A percentile compares a stretch with the other conserved stretches of the same genome.
Evolutionary conservation across 2,797 vertebrate genomes (phyloP).

Genomic region (Eurystomus glaucurus): DNA sequence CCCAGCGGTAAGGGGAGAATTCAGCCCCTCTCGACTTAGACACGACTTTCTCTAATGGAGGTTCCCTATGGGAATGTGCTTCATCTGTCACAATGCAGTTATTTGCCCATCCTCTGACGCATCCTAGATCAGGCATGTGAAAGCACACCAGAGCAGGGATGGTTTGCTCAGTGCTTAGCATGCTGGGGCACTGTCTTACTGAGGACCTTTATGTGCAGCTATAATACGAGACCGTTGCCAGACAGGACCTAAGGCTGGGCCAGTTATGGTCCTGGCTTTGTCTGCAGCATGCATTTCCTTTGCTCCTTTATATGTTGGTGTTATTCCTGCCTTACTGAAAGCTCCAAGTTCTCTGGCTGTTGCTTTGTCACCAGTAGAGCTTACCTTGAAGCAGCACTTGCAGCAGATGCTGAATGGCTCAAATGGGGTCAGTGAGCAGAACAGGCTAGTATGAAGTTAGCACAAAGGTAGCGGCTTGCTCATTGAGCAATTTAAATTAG

Average conservation of each 20-base stretch:
- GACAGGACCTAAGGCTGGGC: background rate
- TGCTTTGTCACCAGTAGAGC: background rate
- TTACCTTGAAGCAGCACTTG: background rate
- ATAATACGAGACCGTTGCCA: background rate
- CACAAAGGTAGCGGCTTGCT: background rate
- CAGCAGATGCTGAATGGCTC: background rate
- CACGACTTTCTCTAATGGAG: background rate
- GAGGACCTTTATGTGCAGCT: background rate
- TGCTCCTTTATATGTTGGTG: background rate
- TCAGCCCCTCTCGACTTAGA: background rate
- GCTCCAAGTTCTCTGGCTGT: background rate
- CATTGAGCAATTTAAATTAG: no score
- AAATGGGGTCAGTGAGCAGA: rapidly evolving
- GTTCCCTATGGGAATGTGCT: background rate
- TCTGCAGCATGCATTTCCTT: background rate
- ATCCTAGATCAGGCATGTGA: background rate
- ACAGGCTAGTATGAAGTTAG: background rate
- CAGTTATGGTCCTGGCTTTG: background rate
- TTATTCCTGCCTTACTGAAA: background rate
- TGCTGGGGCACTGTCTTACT: background rate
- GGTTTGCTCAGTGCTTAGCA: background rate
- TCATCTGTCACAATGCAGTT: background rate
- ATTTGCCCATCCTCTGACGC: background rate
- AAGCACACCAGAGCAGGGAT: background rate
- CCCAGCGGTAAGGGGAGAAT: background rate